Evolutionary conservation across 2,113 vertebrate genomes (phyloP), one percentile per base, ranked within the genome.

Genomic region (Heloderma charlesbogerti): DNA sequence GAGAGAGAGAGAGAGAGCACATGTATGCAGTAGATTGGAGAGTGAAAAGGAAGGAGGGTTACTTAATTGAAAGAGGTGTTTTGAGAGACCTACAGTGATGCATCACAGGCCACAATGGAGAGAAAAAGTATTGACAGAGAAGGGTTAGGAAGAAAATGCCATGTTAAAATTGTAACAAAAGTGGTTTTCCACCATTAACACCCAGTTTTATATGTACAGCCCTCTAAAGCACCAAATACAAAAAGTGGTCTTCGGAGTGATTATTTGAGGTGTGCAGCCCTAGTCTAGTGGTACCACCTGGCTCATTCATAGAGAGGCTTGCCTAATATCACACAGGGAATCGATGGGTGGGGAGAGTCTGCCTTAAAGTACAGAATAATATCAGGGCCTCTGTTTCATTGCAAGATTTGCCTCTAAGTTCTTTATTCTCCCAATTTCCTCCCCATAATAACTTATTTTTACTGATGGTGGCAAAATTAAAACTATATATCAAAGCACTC

Each of bases 401-500:
- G 40, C 1, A 0, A 67, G 0, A 0, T 79, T 63, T 34, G 29
- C 43, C 83, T 90, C 86, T 74, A 84, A 0, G 48, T 22, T 79
- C 31, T 79, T 15, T 45, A 37, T 85, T 88, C 57, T 40, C 0
- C 80, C 69, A 87, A 34, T 2, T 45, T 25, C 4, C 12, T 66
- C 43, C 75, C 54, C 7, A 29, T 86, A 60, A 60, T 60, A 85
- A 0, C 1, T 60, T 0, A 0, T 0, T 78, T 45, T 88, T 79
- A 45, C 6, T 2, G 87, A 87, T 31, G 75, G 80, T 78, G 90
- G 72, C 86, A 72, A 89, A 92, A 93, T 25, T n/a, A 92, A 92
- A 83, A 86, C 77, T 34, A 75, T 67, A 0, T 43, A 87, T 91
- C 80, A 0, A 22, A 90, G 7, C 51, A 74, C 54, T 0, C 31